Conservation (phyloP, 2,888 invertebrate species). For the Meteorus colon region DNA sequence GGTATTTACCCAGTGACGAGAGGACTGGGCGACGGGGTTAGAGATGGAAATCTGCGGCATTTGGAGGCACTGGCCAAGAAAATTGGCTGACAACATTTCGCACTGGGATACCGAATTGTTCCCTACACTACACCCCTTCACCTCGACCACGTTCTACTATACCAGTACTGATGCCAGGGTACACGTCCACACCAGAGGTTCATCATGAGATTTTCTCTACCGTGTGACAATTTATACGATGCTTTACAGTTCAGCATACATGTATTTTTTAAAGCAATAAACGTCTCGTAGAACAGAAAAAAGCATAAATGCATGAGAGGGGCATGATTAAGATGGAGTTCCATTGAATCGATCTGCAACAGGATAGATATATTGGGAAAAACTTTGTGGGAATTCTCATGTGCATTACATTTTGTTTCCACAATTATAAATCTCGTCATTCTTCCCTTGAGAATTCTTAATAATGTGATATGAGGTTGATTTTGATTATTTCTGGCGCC, state of each 20-base stretch:
- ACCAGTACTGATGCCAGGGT: background rate
- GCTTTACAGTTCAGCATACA: background rate
- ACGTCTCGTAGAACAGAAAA: background rate
- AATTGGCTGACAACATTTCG: constrained; percentile 73
- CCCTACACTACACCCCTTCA: background rate
- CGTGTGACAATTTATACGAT: background rate
- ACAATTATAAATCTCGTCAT: too few relatives aligned
- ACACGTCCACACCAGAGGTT: background rate
- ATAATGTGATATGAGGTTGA: too few relatives aligned
- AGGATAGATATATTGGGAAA: too few relatives aligned
- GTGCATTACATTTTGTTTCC: too few relatives aligned
- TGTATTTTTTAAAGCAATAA: background rate
- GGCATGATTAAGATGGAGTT: background rate
- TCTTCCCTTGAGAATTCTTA: too few relatives aligned
- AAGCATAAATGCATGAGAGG: background rate
- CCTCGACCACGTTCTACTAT: background rate
- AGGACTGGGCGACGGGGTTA: constrained; percentile 59
- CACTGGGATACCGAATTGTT: constrained; percentile 65
- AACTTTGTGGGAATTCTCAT: too few relatives aligned
- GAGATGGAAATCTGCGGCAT: constrained; percentile 72
- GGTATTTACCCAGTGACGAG: constrained; percentile 61
- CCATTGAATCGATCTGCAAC: too few relatives aligned
- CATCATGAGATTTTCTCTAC: background rate
- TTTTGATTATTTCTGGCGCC: too few relatives aligned
- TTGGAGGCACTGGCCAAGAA: constrained; percentile 74